Base-by-base conservation (phyloP, 2,888 invertebrate species). In the Sthenelais limicola region DNA sequence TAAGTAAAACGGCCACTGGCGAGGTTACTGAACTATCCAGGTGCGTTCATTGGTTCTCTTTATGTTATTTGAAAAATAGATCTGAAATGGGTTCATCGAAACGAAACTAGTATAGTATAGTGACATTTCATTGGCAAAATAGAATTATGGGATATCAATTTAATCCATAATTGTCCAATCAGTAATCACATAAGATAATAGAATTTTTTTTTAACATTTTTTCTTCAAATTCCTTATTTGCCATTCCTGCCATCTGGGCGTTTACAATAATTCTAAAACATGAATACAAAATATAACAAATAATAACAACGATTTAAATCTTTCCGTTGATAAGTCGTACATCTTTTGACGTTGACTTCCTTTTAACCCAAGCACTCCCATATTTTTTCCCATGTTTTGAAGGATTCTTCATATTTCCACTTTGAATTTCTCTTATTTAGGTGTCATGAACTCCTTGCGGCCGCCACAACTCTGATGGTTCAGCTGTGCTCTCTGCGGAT, bases 401-500 rank as follows among this genome's bases (percentile, higher is more conserved):
- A 21, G 54, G 28, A 26, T 28, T 26, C 12, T 12, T 18, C 18
- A n/a, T 21, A n/a, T 35, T 28, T 32, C n/a, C 18, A 30, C 12
- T 30, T 26, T 24, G 38, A 35, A 52, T 35, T 62, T 21, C 47
- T 12, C 38, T 30, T 48, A 76, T 76, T n/a, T 77, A 82, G 83
- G 54, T 81, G 82, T 74, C 77, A 78, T 67, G 82, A 82, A 68
- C 74, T 82, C 66, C 74, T 84, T 5, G 77, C 81, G 38, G 83
- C 83, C 7, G 78, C 80, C 62, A 79, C 81, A 68, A 80, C 80
- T n/a, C 73, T 83, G 68, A 78, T 81, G 15, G 79, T 81, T 38
- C 80, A 81, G 21, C 83, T 83, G 71, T 80, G 79, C 52, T 83
- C 83, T 0, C 73, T 84, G 30, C 74, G 78, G 33, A 79, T 82